Base-by-base conservation (phyloP, 2,888 invertebrate species). In the Dryadula phaetusa region DNA sequence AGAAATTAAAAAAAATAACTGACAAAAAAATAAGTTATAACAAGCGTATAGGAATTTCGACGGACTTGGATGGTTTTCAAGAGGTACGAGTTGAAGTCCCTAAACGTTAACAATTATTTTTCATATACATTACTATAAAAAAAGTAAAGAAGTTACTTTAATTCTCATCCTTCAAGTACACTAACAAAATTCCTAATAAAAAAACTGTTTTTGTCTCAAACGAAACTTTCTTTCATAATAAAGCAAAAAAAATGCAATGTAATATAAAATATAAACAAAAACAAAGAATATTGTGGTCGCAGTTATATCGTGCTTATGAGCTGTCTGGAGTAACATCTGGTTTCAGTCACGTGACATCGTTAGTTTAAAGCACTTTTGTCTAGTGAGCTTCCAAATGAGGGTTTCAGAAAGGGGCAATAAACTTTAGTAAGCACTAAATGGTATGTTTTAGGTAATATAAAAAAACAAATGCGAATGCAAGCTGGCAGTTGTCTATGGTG, bases 291-390 rank as follows among this genome's bases (percentile, higher is more conserved):
- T 34, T 47, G 25, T 22, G 46, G 53, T 44, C 42, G 54, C 25
- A 25, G 32, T 58, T 47, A 47, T 56, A 34, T 49, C 49, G 40
- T 42, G 16, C 16, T 40, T 40, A 56, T 25, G 34, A 64, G 34
- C 37, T 47, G 58, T 58, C 47, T 37, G 32, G 20, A 28, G 64
- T 49, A 64, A 28, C 64, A 64, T 64, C 58, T 64, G 64, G 56
- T 25, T 42, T 58, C 40, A 37, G 64, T 64, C 64, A 64, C 64
- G 58, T 56, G 47, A 64, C 47, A 34, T 64, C 47, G 46, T 64
- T 58, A 64, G 37, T 12, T 16, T 52, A 37, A 47, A 64, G 47
- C 28, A 47, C 56, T 37, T 56, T 56, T 56, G 47, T 56, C 56
- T 64, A 25, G 16, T 4, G 53, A 16, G 16, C 28, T 25, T 58